These are phyloP conservation scores for Dicaeum eximium DNA, from an alignment of 2,113 vertebrate genomes.

Conservation along the genomic window DNA sequence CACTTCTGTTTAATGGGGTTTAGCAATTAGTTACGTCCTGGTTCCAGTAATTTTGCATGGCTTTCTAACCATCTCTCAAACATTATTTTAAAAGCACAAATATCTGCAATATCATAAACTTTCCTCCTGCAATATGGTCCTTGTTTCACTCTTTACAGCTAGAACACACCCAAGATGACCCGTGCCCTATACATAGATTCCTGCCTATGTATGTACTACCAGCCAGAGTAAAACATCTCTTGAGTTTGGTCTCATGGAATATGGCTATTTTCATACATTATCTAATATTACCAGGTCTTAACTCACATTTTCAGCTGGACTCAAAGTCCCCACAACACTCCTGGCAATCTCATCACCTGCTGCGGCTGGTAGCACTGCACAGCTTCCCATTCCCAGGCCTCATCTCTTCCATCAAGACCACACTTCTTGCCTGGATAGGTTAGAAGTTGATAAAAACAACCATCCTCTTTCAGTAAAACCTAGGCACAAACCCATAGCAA, in stretches of 20 bases:
- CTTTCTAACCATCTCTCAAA: not conserved
- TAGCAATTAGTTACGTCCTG: not conserved
- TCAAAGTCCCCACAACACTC: not conserved
- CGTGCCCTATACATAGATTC: accelerated
- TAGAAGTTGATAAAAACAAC: not conserved
- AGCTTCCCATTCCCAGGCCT: not conserved
- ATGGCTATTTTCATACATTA: not conserved
- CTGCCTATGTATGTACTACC: not conserved
- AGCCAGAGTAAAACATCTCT: not conserved
- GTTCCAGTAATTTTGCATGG: not conserved
- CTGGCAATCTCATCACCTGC: not conserved
- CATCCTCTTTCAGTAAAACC: not conserved
- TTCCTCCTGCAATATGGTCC: not conserved
- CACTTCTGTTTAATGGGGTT: not conserved
- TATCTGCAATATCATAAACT: not conserved
- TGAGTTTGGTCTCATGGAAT: not conserved
- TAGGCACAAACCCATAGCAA: not conserved
- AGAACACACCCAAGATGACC: not conserved
- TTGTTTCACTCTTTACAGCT: accelerated
- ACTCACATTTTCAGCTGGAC: not conserved
- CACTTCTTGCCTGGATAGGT: not conserved
- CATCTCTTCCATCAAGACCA: not conserved
- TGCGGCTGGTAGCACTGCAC: not conserved
- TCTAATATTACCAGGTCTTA: not conserved
- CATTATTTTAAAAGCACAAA: not conserved